Evolutionary conservation across 2,888 invertebrate genomes (phyloP), one percentile per base, ranked within the genome.

Genomic region (Byasa hedistus): DNA sequence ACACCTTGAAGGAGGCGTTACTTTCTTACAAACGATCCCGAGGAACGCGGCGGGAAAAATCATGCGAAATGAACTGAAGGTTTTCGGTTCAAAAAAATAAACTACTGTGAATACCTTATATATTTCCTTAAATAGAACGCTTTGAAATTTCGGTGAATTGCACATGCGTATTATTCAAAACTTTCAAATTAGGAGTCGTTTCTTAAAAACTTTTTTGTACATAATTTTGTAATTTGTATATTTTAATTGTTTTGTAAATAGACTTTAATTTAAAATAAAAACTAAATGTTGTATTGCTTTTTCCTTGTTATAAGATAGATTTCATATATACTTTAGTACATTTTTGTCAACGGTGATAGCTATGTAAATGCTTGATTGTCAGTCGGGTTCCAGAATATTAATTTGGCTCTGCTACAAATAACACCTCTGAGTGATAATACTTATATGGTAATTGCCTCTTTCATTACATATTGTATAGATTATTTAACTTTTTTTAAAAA

Each of bases 21-120:
- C 92, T 58, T 95, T 96, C 79, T 84, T 96, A 24, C 93, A 94
- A 2, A 74, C 89, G 1, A 95, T 96, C 75, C 96, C 96, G 0
- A 94, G 96, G 79, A 95, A 95, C 74, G 93, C 93, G 0, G 93
- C 95, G 3, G 96, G 96, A 5, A 96, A 96, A 86, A 95, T 96
- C 56, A 82, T 96, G 77, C 92, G 96, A 71, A 94, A 95, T 70
- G 93, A 94, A 84, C 88, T 95, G 17, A 94, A 93, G 88, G 91
- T 92, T 59, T 78, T 91, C 39, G 85, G 87, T 27, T 71, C 62
- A 22, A 78, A 79, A 68, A 74, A 73, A 66, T 70, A 68, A 73
- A 44, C 8, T 48, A 8, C 5, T 27, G 27, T 57, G 1, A 44
- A 21, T 51, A 51, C 5, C 21, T 19, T 51, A 54, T 5, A 7